A percentile compares a stretch with the other conserved stretches of the same genome.
Conservation (phyloP, 2,888 invertebrate genomes). For the Eulithis prunata region DNA sequence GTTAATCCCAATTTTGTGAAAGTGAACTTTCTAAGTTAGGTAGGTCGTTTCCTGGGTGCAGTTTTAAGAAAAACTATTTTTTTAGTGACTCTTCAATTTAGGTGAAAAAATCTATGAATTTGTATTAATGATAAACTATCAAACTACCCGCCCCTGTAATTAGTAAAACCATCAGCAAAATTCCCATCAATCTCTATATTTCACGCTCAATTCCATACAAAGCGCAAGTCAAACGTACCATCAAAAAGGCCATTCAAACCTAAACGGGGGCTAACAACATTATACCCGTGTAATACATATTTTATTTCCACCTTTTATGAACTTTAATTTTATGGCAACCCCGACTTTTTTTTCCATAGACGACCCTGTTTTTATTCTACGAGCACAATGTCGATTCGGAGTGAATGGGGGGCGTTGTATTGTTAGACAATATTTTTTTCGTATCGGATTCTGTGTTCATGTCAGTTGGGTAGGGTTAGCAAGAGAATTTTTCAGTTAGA, state of each 20-base stretch:
- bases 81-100: not conserved
- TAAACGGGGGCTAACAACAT: slow-evolving; percentile 81
- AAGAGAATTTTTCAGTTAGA: slow-evolving; percentile 24
- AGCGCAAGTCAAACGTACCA: slow-evolving; percentile 77
- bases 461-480: slow-evolving; percentile 55
- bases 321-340: slow-evolving; percentile 81
- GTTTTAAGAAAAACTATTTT: slow-evolving; percentile 25
- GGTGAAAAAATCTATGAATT: not conserved
- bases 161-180: slow-evolving; percentile 62
- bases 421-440: slow-evolving; percentile 77
- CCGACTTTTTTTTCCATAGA: slow-evolving; percentile 51
- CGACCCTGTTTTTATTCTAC: slow-evolving; percentile 61
- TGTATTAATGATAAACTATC: slow-evolving; percentile 1
- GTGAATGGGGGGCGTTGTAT: slow-evolving; percentile 81
- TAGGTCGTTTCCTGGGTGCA: slow-evolving; percentile 37
- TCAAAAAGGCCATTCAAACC: slow-evolving; percentile 70
- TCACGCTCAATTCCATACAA: slow-evolving; percentile 78
- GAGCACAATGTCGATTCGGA: slow-evolving; percentile 61
- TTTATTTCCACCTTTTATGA: slow-evolving; percentile 80
- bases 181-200: slow-evolving; percentile 73
- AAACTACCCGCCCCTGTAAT: slow-evolving; percentile 60
- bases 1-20: slow-evolving; percentile 65
- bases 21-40: slow-evolving; percentile 63
- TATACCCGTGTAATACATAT: slow-evolving; percentile 84
- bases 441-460: slow-evolving; percentile 51